These are phyloP conservation scores for Pachyuromys duprasi DNA, from an alignment of 2,797 vertebrate species.

Conservation along the genomic window DNA sequence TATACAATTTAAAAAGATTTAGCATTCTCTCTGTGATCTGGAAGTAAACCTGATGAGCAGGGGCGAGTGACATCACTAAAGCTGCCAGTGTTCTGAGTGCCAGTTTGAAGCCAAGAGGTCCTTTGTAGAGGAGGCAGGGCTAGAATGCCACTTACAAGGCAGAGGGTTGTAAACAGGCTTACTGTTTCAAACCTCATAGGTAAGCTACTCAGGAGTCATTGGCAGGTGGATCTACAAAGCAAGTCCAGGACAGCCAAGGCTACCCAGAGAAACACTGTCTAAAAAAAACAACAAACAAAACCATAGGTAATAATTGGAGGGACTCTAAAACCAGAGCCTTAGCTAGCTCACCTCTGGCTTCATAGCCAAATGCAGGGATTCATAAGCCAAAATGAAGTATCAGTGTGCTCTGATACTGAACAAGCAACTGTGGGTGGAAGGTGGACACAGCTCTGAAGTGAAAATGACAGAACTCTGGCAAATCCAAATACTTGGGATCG, in stretches of 20 bases:
- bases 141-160: neutral
- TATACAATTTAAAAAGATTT: neutral
- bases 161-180: neutral
- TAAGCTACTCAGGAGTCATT: too few species aligned
- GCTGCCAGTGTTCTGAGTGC: neutral
- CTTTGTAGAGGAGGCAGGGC: neutral
- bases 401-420: neutral
- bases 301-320: neutral
- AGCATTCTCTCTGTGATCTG: neutral
- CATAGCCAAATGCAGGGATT: neutral
- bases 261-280: too few species aligned
- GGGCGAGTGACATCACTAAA: neutral
- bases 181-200: neutral
- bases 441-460: neutral
- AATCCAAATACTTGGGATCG: neutral
- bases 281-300: too few species aligned
- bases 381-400: neutral
- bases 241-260: too few species aligned
- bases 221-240: too few species aligned
- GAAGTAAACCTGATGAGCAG: slow-evolving; percentile 10
- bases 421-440: neutral
- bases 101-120: neutral
- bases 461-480: neutral
- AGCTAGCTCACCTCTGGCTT: neutral
- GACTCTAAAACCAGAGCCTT: neutral